Evolutionary conservation across 1,140 invertebrate genomes (phyloP).

Genomic region (Druon quercuslanigerum): DNA sequence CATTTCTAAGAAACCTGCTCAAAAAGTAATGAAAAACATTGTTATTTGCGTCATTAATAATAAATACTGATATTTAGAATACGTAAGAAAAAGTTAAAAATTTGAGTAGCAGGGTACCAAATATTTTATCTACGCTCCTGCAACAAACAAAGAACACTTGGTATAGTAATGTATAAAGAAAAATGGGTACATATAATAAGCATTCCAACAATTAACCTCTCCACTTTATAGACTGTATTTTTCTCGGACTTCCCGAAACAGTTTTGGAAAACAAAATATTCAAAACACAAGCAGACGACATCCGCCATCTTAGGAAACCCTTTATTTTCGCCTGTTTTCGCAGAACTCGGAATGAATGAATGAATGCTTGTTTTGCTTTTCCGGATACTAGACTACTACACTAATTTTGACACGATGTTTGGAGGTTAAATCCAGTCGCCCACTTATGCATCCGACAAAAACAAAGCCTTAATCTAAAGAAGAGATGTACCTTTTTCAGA

Average conservation of each 20-base stretch:
- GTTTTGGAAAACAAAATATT: not conserved
- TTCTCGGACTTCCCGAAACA: not conserved
- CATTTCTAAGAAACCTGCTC: too few species aligned
- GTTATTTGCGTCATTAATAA: too few species aligned
- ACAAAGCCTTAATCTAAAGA: not conserved
- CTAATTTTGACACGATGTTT: not conserved
- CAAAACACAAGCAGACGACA: slow-evolving; percentile 30
- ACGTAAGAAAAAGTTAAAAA: too few species aligned
- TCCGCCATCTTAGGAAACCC: not conserved
- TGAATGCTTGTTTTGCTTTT: not conserved
- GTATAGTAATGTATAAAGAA: too few species aligned
- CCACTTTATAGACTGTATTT: not conserved
- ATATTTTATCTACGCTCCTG: too few species aligned
- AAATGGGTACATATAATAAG: not conserved
- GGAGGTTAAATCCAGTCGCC: not conserved
- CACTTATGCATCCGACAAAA: not conserved
- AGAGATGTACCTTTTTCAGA: not conserved
- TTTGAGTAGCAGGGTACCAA: too few species aligned
- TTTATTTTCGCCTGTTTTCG: not conserved
- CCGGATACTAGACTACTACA: not conserved
- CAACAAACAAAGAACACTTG: too few species aligned
- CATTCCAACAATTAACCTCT: not conserved
- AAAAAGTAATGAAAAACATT: too few species aligned
- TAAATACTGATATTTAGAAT: too few species aligned
- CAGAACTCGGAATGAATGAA: not conserved